phyloP scores from a whole-genome alignment of 1,140 invertebrate species.

The Eueides isabella region DNA sequence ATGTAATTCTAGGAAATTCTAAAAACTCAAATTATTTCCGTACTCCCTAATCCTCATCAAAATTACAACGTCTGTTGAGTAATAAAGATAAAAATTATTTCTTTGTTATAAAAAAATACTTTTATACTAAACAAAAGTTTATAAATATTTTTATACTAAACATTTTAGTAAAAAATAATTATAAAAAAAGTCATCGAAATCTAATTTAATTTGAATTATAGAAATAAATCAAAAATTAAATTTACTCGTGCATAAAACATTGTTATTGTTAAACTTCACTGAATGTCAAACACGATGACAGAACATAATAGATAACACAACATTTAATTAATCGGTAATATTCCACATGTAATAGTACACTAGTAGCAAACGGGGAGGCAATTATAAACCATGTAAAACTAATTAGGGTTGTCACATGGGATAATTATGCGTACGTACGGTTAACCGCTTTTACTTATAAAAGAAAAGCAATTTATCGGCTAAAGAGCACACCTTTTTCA shows the following conservation, averaged over 20 bases:
- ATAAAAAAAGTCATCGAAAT: too few relatives aligned
- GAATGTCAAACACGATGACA: neutral
- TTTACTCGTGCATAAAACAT: neutral
- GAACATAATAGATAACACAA: conserved; percentile 18
- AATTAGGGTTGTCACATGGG: conserved; percentile 37
- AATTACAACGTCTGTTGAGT: too few relatives aligned
- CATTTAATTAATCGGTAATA: conserved; percentile 38
- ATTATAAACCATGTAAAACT: conserved; percentile 36
- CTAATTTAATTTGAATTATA: neutral
- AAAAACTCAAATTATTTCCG: too few relatives aligned
- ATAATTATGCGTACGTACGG: conserved; percentile 25
- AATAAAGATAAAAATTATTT: too few relatives aligned
- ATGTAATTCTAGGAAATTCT: too few relatives aligned
- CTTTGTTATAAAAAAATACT: too few relatives aligned
- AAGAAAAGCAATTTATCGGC: conserved; percentile 23
- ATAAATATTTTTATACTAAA: too few relatives aligned
- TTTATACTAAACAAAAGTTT: too few relatives aligned
- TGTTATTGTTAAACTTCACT: neutral
- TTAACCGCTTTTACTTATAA: conserved; percentile 27
- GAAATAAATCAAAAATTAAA: neutral
- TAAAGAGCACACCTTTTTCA: neutral
- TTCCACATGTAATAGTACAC: conserved; percentile 36
- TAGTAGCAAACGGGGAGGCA: conserved; percentile 15
- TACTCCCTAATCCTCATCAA: too few relatives aligned
- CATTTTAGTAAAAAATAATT: too few relatives aligned